These are phyloP conservation scores for Hyla sarda DNA, from an alignment of 2,113 vertebrate genomes.

Conservation along the genomic window DNA sequence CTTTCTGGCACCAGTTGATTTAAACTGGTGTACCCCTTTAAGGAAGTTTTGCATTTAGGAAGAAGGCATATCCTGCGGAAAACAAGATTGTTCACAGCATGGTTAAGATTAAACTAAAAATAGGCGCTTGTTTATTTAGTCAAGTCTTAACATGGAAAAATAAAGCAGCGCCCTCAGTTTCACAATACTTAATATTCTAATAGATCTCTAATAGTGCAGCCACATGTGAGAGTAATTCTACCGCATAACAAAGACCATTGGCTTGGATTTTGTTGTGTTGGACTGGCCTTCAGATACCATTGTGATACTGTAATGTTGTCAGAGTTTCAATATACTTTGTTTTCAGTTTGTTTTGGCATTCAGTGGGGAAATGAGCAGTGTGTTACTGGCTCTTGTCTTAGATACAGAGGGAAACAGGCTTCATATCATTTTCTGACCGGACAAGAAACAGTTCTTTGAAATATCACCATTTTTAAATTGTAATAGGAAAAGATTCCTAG, in stretches of 20 bases:
- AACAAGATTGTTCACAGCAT: not conserved
- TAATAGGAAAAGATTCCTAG: not conserved
- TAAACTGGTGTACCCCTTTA: not conserved
- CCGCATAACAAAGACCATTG: slow-evolving; percentile 2
- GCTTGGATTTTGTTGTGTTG: not conserved
- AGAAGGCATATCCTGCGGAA: not conserved
- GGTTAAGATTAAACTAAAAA: not conserved
- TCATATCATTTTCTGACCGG: not conserved
- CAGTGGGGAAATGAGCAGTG: slow-evolving; percentile 28
- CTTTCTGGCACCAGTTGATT: no score
- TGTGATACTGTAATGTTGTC: slow-evolving; percentile 47
- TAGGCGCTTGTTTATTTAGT: not conserved
- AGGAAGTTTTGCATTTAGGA: not conserved
- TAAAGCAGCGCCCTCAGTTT: not conserved
- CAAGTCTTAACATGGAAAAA: not conserved
- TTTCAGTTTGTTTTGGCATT: slow-evolving; percentile 41
- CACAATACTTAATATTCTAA: not conserved
- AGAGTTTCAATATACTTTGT: slow-evolving; percentile 38
- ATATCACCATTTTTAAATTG: not conserved
- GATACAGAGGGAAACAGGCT: slow-evolving; percentile 20
- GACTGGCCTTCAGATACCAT: slow-evolving; percentile 26
- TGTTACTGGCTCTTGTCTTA: slow-evolving; percentile 23
- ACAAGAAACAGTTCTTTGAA: not conserved
- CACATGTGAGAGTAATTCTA: slow-evolving; percentile 2
- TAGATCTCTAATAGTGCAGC: not conserved